Percentiles rank a stretch among this genome's conserved stretches.
Conservation (phyloP, 2,888 invertebrate genomes). For the Eilema sororculum region DNA sequence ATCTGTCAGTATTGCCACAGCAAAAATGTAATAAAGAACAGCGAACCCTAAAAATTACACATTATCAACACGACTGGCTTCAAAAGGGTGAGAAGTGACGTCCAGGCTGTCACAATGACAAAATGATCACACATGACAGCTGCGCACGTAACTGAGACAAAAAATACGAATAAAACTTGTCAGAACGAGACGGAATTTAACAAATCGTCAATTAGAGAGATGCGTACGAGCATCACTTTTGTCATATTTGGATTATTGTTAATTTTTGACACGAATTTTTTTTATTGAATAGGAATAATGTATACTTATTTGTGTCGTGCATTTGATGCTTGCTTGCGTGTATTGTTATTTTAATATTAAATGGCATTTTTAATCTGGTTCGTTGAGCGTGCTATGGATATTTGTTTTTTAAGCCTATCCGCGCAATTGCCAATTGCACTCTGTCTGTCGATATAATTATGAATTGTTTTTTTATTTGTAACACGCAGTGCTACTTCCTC, state of each 20-base stretch:
- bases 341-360: slow-evolving; percentile 32
- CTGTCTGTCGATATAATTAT: background rate
- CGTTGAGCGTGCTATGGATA: slow-evolving; percentile 22
- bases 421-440: background rate
- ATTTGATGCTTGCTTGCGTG: slow-evolving; percentile 35
- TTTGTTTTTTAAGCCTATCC: slow-evolving; percentile 9
- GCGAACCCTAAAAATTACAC: slow-evolving; percentile 47
- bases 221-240: slow-evolving; percentile 53
- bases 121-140: slow-evolving; percentile 84
- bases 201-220: slow-evolving; percentile 64
- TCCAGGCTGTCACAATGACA: slow-evolving; percentile 83
- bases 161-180: slow-evolving; percentile 29
- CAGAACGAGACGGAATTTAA: slow-evolving; percentile 40
- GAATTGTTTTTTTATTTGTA: background rate
- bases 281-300: slow-evolving; percentile 32
- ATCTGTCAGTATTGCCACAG: slow-evolving; percentile 17
- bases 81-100: slow-evolving; percentile 83
- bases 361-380: slow-evolving; percentile 5
- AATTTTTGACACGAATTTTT: slow-evolving; percentile 56
- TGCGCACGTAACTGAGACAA: slow-evolving; percentile 64
- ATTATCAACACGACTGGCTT: slow-evolving; percentile 51
- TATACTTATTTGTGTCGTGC: slow-evolving; percentile 14
- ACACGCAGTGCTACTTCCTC: background rate
- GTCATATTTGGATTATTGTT: slow-evolving; percentile 54
- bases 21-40: slow-evolving; percentile 18